Percentiles rank a stretch among this genome's conserved stretches.
Evolutionary conservation across 2,113 vertebrate species (phyloP).

Genomic region (Amblyopsis rosae): DNA sequence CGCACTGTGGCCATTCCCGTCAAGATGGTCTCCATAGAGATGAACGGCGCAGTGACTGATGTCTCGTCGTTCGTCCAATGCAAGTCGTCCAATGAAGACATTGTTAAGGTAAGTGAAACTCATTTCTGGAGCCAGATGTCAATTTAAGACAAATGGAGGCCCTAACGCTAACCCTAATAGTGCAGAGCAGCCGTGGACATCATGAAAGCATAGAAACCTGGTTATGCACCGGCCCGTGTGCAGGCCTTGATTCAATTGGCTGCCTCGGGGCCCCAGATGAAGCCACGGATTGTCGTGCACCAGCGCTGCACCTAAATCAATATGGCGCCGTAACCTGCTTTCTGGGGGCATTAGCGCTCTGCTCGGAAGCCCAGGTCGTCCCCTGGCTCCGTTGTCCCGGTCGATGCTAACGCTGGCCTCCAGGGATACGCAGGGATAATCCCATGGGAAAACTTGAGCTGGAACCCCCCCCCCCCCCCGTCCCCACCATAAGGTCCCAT

Average conservation of each 20-base stretch:
- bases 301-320: slow-evolving; percentile 35
- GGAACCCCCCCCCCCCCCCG: neutral
- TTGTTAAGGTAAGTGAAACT: slow-evolving; percentile 86
- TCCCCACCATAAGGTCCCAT: slow-evolving; percentile 13
- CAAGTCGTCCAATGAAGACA: slow-evolving; percentile 94
- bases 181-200: slow-evolving; percentile 20
- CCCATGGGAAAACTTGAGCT: slow-evolving; percentile 8
- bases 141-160: slow-evolving; percentile 33
- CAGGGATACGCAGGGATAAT: slow-evolving; percentile 18
- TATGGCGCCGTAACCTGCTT: slow-evolving; percentile 16
- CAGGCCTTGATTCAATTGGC: slow-evolving; percentile 45
- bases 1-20: slow-evolving; percentile 94
- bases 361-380: too few relatives aligned
- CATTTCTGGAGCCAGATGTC: slow-evolving; percentile 14
- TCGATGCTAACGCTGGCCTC: neutral
- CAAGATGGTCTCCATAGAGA: slow-evolving; percentile 95
- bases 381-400: too few relatives aligned
- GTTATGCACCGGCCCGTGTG: slow-evolving; percentile 26
- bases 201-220: slow-evolving; percentile 43
- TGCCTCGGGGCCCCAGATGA: slow-evolving; percentile 26
- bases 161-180: slow-evolving; percentile 24
- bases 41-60: slow-evolving; percentile 85
- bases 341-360: slow-evolving; percentile 7
- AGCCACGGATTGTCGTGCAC: slow-evolving; percentile 45
- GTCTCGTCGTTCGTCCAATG: slow-evolving; percentile 88